Percentiles rank a stretch among this genome's conserved stretches.
Evolutionary conservation across 1,140 invertebrate genomes (phyloP).

Genomic region (Elysia chlorotica): DNA sequence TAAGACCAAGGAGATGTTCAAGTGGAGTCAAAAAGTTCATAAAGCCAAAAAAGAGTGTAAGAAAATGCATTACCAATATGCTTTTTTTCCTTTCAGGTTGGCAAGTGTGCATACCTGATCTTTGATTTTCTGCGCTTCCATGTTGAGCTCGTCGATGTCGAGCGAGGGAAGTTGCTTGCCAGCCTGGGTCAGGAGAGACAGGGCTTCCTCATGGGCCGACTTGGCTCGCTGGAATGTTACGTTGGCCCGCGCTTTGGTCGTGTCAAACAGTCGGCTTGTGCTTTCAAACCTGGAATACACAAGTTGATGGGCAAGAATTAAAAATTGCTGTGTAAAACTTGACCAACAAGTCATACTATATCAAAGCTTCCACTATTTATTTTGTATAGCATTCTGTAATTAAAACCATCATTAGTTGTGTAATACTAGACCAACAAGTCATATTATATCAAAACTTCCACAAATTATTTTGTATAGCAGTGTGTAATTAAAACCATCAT

Average conservation of each 20-base stretch:
- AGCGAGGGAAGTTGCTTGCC: conserved; percentile 76
- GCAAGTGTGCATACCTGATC: conserved; percentile 11
- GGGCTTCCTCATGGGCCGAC: conserved; percentile 78
- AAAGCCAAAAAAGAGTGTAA: neutral
- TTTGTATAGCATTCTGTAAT: neutral
- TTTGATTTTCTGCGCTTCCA: conserved; percentile 64
- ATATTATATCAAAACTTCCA: neutral
- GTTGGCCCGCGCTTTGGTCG: conserved; percentile 72
- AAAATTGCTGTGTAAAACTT: neutral
- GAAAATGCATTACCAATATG: neutral
- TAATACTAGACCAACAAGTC: neutral
- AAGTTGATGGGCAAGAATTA: no score
- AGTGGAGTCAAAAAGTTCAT: neutral
- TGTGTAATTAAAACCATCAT: neutral
- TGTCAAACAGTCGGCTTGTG: conserved; percentile 67
- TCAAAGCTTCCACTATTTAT: neutral
- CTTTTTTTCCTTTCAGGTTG: neutral
- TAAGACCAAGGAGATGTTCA: neutral
- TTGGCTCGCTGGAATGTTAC: conserved; percentile 75
- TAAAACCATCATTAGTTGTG: neutral
- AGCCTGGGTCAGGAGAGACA: conserved; percentile 77
- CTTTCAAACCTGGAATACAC: conserved; percentile 44
- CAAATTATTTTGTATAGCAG: neutral
- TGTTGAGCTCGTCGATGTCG: conserved; percentile 73
- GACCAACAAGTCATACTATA: neutral